Conservation (phyloP, 1,140 invertebrate species). For the Ceratosolen fusciceps region DNA sequence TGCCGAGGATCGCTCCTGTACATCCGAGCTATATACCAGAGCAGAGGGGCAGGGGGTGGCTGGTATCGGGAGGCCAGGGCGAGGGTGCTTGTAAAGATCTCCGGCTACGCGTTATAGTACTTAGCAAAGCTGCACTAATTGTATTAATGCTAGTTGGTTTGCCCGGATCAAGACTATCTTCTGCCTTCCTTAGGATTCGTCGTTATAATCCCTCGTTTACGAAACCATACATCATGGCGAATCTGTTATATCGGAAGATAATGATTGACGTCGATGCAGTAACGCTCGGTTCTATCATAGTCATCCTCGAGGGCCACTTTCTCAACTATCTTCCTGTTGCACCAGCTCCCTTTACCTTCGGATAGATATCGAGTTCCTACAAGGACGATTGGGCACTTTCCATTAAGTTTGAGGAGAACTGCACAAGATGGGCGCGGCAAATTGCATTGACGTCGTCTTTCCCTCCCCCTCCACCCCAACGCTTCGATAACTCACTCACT, state of each 20-base stretch:
- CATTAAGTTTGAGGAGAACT: neutral
- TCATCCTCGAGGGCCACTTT: neutral
- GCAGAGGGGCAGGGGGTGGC: neutral
- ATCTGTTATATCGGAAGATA: slow-evolving; percentile 60
- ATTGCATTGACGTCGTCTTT: neutral
- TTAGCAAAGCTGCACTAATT: slow-evolving; percentile 69
- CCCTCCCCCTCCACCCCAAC: neutral
- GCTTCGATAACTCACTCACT: too few relatives aligned
- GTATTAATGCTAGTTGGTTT: slow-evolving; percentile 69
- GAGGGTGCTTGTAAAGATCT: too few relatives aligned
- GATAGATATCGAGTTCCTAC: slow-evolving; percentile 3
- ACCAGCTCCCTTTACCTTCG: neutral
- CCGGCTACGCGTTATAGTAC: slow-evolving; percentile 56
- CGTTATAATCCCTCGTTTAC: slow-evolving; percentile 58
- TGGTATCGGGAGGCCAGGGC: too few relatives aligned
- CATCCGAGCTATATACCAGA: neutral
- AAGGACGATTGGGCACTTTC: neutral
- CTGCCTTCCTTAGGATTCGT: slow-evolving; percentile 21
- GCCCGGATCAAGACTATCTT: slow-evolving; percentile 57
- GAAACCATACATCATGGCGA: slow-evolving; percentile 52
- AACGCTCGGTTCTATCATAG: neutral
- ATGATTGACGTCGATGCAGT: slow-evolving; percentile 39
- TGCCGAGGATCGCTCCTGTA: neutral
- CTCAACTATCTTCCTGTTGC: neutral
- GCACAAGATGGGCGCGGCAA: neutral